These are phyloP conservation scores for Euborellia annulipes DNA, from an alignment of 1,140 invertebrate genomes.

Conservation along the genomic window DNA sequence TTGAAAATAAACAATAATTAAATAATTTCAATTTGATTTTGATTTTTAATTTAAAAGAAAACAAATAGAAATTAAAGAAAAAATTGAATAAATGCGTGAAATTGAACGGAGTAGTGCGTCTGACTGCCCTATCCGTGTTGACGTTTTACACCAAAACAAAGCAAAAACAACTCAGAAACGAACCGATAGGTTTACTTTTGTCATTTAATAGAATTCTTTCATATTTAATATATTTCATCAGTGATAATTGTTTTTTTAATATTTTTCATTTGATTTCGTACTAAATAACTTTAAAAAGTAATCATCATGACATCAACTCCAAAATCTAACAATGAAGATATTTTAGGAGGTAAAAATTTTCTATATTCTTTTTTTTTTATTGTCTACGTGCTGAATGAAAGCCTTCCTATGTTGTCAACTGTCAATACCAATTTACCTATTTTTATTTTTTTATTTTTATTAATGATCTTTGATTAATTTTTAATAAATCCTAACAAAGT, in stretches of 20 bases:
- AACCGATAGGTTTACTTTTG: no score
- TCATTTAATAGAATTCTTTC: no score
- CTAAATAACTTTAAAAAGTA: neutral
- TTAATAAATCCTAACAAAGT: no score
- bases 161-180: constrained; percentile 10
- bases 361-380: neutral
- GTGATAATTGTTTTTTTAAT: no score
- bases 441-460: no score
- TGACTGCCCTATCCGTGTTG: constrained; percentile 20
- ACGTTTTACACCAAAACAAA: constrained; percentile 29
- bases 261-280: neutral
- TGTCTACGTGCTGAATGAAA: neutral
- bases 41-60: no score
- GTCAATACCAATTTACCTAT: neutral
- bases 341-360: constrained; percentile 27
- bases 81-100: no score
- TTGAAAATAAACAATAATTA: no score
- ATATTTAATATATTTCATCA: no score
- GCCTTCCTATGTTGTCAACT: constrained; percentile 14
- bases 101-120: neutral
- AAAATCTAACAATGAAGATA: constrained; percentile 28
- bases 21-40: no score
- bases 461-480: no score
- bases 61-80: no score
- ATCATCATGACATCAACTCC: constrained; percentile 25